A percentile compares a stretch with the other conserved stretches of the same genome.
phyloP scores from a whole-genome alignment of 2,888 invertebrate species.

The Ophioninae sp. region DNA sequence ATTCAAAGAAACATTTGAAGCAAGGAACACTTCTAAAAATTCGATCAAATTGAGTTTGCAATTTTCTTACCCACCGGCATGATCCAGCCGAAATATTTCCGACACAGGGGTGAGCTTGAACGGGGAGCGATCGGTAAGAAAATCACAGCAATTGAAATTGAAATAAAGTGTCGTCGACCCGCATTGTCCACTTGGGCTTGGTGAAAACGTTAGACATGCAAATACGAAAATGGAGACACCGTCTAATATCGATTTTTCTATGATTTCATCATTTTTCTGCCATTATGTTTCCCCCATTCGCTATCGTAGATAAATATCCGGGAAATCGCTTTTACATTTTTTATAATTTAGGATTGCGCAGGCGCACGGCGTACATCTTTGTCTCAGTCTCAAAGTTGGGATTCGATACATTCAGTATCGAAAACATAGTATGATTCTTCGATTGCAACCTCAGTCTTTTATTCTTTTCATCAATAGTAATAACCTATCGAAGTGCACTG shows the following conservation, averaged over 20 bases:
- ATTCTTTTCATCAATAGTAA: too few relatives aligned
- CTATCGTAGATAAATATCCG: background rate
- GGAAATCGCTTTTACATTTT: slow-evolving; percentile 4
- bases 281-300: background rate
- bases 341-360: background rate
- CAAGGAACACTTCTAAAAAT: background rate
- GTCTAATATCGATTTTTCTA: background rate
- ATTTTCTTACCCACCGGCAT: background rate
- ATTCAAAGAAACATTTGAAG: too few relatives aligned
- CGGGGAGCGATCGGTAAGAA: background rate
- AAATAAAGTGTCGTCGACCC: background rate
- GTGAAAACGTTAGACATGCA: slow-evolving; percentile 10
- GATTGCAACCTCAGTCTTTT: too few relatives aligned
- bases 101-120: background rate
- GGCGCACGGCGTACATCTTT: background rate
- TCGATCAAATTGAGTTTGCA: background rate
- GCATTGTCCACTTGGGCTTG: background rate
- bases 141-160: slow-evolving; percentile 3
- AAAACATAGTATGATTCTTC: too few relatives aligned
- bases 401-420: too few relatives aligned
- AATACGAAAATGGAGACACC: slow-evolving; percentile 7
- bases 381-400: background rate
- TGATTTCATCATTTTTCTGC: background rate
- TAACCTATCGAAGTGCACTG: too few relatives aligned
- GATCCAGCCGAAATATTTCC: background rate